phyloP scores from a whole-genome alignment of 2,888 invertebrate genomes.

The Tupiocoris notatus region DNA sequence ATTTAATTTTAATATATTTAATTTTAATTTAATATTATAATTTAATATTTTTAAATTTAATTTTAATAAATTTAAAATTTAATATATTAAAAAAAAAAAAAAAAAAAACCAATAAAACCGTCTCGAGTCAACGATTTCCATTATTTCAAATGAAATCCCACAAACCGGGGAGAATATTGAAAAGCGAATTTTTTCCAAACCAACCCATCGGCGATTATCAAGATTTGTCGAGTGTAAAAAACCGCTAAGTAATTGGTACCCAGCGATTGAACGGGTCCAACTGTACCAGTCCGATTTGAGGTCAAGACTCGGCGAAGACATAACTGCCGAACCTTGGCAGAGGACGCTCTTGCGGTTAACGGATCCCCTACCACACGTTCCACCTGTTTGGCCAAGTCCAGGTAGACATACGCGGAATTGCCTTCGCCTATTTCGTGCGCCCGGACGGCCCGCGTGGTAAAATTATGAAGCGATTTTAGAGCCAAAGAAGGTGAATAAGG shows the following conservation, averaged over 20 bases:
- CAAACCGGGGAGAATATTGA: not conserved
- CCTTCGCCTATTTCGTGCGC: not conserved
- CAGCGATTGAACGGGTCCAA: too few relatives aligned
- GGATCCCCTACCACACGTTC: conserved; percentile 1
- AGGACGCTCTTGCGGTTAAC: conserved; percentile 31
- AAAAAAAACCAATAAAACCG: too few relatives aligned
- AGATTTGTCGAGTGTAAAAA: not conserved
- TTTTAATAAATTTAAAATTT: too few relatives aligned
- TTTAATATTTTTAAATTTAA: too few relatives aligned
- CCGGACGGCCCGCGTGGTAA: not conserved
- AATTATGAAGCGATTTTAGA: conserved; percentile 35
- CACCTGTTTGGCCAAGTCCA: not conserved
- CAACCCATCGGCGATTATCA: not conserved
- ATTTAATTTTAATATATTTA: too few relatives aligned
- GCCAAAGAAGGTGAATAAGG: conserved; percentile 33
- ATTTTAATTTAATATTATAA: too few relatives aligned
- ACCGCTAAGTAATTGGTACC: too few relatives aligned
- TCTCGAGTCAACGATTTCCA: too few relatives aligned
- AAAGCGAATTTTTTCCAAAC: too few relatives aligned
- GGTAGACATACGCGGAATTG: not conserved
- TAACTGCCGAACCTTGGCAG: conserved; percentile 15
- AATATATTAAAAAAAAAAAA: too few relatives aligned
- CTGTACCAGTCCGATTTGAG: conserved; percentile 15
- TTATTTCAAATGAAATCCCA: not conserved
- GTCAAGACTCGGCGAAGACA: conserved; percentile 1